Percentiles rank a stretch among this genome's conserved stretches.
Evolutionary conservation across 1,140 invertebrate genomes (phyloP).

Genomic region (Zaprionus taronus): DNA sequence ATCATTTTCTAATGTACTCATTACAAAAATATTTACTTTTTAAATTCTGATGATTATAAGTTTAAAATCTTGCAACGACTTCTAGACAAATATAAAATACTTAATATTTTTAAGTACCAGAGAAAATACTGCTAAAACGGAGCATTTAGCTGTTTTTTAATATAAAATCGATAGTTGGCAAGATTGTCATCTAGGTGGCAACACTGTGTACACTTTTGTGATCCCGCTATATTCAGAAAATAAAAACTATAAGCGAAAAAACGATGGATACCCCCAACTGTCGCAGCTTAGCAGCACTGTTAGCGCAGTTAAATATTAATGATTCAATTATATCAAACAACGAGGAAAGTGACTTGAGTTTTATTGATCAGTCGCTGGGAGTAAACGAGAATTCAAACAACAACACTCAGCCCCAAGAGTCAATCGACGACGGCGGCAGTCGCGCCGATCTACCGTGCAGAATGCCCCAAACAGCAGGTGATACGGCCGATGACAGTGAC

Average conservation of each 20-base stretch:
- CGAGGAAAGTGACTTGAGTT: not conserved
- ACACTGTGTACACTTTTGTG: not conserved
- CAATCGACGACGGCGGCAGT: slow-evolving; percentile 21
- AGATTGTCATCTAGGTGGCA: not conserved
- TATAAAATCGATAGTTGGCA: not conserved
- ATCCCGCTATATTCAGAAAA: slow-evolving; percentile 1
- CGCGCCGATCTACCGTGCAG: slow-evolving; percentile 40
- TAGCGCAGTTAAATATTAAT: not conserved
- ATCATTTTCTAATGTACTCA: too few relatives aligned
- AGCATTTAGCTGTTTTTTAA: not conserved
- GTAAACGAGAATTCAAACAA: slow-evolving; percentile 34
- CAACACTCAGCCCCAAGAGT: slow-evolving; percentile 22
- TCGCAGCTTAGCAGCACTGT: not conserved
- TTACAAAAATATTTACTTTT: too few relatives aligned
- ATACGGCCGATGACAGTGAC: slow-evolving; percentile 40
- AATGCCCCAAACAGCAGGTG: slow-evolving; percentile 47
- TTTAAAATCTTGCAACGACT: too few relatives aligned
- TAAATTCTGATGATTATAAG: too few relatives aligned
- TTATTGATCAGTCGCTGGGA: not conserved
- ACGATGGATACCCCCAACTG: not conserved
- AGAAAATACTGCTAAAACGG: not conserved
- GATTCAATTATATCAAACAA: not conserved
- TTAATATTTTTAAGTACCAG: not conserved
- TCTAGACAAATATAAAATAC: not conserved
- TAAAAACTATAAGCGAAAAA: not conserved